These are phyloP conservation scores for human DNA, from an alignment of 2,113 vertebrate genomes.

Conservation along the genomic window DNA sequence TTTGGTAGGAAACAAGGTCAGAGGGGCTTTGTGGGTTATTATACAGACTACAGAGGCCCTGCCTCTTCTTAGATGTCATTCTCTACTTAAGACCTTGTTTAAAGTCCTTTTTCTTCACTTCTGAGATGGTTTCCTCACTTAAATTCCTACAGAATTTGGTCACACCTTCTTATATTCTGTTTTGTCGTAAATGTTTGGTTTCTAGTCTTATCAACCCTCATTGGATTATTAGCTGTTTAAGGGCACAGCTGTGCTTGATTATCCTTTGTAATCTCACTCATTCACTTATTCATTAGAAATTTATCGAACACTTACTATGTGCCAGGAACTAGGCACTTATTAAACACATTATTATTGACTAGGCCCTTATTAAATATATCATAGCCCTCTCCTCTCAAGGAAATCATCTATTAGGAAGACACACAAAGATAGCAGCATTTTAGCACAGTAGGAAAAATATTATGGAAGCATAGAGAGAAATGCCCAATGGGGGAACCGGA, in stretches of 20 bases:
- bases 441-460: neutral
- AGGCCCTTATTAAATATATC: neutral
- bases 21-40: neutral
- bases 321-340: neutral
- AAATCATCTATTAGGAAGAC: neutral
- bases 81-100: neutral
- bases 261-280: neutral
- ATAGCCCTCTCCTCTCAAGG: neutral
- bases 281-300: neutral
- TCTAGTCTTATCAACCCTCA: neutral
- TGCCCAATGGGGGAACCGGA: too few species aligned
- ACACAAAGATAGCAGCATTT: neutral
- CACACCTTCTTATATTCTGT: neutral
- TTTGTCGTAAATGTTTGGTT: neutral
- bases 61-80: neutral
- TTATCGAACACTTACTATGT: neutral
- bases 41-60: neutral
- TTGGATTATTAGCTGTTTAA: neutral
- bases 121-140: neutral
- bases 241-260: neutral
- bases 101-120: neutral
- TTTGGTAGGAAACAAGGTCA: neutral
- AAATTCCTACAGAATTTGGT: neutral
- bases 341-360: neutral
- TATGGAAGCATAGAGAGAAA: neutral